phyloP scores from a whole-genome alignment of 2,888 invertebrate genomes.

The Trichacis sp. region DNA sequence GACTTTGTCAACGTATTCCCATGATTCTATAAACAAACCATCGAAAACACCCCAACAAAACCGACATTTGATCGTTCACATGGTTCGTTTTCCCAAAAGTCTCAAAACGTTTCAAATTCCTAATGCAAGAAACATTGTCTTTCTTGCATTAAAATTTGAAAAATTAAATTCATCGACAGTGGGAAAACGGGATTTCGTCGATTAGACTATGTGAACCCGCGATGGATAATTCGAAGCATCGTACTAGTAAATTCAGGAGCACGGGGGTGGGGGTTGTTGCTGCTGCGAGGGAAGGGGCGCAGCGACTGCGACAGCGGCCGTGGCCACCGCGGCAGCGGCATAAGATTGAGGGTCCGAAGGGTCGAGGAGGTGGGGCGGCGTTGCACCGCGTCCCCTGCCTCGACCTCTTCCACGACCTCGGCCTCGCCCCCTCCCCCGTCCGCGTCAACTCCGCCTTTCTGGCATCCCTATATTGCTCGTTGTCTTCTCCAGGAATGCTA shows the following conservation, averaged over 20 bases:
- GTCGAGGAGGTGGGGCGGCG: slow-evolving; percentile 65
- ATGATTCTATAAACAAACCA: not conserved
- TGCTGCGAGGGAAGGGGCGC: slow-evolving; percentile 67
- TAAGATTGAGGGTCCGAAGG: slow-evolving; percentile 65
- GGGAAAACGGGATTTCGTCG: not conserved
- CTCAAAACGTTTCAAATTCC: too few species aligned
- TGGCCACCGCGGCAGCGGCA: slow-evolving; percentile 59
- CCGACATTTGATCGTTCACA: not conserved
- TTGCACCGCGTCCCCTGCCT: slow-evolving; percentile 81
- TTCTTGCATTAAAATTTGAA: too few species aligned
- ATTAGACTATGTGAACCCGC: slow-evolving; percentile 8
- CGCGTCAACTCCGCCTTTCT: slow-evolving; percentile 88
- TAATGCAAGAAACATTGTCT: too few species aligned
- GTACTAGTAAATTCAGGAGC: slow-evolving; percentile 53
- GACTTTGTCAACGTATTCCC: not conserved
- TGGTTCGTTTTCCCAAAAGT: not conserved
- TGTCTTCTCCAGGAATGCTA: slow-evolving; percentile 90
- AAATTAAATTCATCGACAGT: not conserved
- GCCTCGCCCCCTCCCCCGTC: slow-evolving; percentile 86
- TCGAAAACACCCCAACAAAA: not conserved
- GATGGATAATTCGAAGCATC: slow-evolving; percentile 35
- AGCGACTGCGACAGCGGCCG: slow-evolving; percentile 56
- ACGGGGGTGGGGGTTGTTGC: slow-evolving; percentile 63
- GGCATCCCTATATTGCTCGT: slow-evolving; percentile 92
- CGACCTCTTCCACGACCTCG: slow-evolving; percentile 81